Evolutionary conservation across 2,797 vertebrate species (phyloP), one percentile per base, ranked within the genome.

Genomic region (Rallus crepitans): DNA sequence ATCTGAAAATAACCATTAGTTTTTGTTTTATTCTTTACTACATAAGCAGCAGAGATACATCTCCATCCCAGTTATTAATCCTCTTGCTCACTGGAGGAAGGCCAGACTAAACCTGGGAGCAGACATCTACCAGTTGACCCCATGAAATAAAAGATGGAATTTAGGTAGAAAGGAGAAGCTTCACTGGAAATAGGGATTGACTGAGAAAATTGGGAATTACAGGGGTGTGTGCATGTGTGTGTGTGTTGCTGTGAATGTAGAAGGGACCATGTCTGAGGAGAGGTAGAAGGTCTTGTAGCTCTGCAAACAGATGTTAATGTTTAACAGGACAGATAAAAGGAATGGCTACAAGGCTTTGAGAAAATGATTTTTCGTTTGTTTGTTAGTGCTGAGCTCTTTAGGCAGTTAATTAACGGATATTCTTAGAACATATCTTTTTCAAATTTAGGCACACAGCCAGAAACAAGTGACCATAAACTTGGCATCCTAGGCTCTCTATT

Each of bases 1-100:
- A 57, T 65, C 92, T 88, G 93, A 72, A 87, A 93, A 83, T 80
- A 63, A 55, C 78, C 91, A 90, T 94, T 91, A n/a, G 11, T 78
- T 92, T 85, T 56, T 68, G 69, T 19, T 86, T 66, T 83, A 61
- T 88, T 93, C 79, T 73, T 78, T 57, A 53, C 52, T 68, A 30
- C 93, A 88, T 19, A 35, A 88, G 92, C 68, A 94, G 64, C 45
- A 79, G 82, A 87, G 82, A 81, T 78, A 83, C 77, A 45, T 92
- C 92, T 97, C 88, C 94, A 66, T 71, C 23, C 16, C 31, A 39
- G 81, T 60, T 82, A 70, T 73, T 57, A 59, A 83, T 69, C 63
- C 86, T 37, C 56, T 59, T n/a, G 60, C 82, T 76, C 2, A 0
- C 9, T 60, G 70, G 69, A 68, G 53, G n/a, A 53, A 55, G 73